Evolutionary conservation across 2,797 vertebrate genomes (phyloP).

Genomic region (Fundulus diaphanus): DNA sequence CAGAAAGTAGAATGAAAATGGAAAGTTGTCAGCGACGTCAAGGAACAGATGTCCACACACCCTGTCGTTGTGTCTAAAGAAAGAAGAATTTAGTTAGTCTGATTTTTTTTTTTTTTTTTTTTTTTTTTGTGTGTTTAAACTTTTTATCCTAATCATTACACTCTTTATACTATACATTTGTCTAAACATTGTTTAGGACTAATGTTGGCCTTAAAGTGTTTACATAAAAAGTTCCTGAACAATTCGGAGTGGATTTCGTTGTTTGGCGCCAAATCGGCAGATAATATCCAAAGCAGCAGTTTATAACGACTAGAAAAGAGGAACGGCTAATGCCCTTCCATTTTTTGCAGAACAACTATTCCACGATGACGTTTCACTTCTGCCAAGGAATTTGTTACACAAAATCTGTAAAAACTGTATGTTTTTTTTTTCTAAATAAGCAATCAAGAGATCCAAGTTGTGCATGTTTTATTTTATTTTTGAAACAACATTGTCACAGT

Average conservation of each 20-base stretch:
- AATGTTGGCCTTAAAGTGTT: conserved; percentile 79
- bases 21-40: neutral
- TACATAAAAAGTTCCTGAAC: conserved; percentile 61
- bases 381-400: conserved; percentile 66
- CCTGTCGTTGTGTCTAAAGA: neutral
- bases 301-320: conserved; percentile 29
- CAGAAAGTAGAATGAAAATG: neutral
- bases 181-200: conserved; percentile 48
- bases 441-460: conserved; percentile 31
- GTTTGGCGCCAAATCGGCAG: conserved; percentile 49
- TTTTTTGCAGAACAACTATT: conserved; percentile 10
- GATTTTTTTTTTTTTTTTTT: too few relatives aligned
- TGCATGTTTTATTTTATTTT: conserved; percentile 35
- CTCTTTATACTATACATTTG: conserved; percentile 45
- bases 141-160: conserved; percentile 33
- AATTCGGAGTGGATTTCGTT: conserved; percentile 47
- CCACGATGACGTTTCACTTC: conserved; percentile 32
- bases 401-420: conserved; percentile 12
- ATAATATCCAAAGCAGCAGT: conserved; percentile 52
- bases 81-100: conserved; percentile 56
- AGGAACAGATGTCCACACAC: too few relatives aligned
- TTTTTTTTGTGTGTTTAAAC: too few relatives aligned
- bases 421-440: conserved; percentile 34
- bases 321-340: conserved; percentile 8
- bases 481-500: conserved; percentile 15